These are phyloP conservation scores for Drosophila orena DNA, from an alignment of 1,140 invertebrate species.

Conservation along the genomic window DNA sequence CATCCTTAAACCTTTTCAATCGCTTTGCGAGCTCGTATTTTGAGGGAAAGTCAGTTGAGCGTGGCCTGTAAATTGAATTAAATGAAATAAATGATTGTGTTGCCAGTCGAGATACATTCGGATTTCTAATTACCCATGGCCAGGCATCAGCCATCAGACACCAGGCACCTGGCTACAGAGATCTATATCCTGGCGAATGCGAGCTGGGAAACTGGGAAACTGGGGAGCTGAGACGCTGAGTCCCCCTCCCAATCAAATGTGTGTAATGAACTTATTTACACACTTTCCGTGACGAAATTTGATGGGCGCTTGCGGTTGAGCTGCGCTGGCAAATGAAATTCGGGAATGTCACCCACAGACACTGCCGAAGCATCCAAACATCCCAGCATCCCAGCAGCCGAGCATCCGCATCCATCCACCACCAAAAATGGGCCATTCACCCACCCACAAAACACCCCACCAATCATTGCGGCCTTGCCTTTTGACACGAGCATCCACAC, in stretches of 20 bases:
- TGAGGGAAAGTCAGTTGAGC: constrained; percentile 58
- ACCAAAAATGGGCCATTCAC: constrained; percentile 11
- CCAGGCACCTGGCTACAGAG: constrained; percentile 44
- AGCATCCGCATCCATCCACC: constrained; percentile 13
- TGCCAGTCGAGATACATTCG: constrained; percentile 40
- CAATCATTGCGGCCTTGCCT: constrained; percentile 64
- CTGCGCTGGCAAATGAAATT: constrained; percentile 66
- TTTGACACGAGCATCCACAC: constrained; percentile 60
- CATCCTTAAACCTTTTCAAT: constrained; percentile 39
- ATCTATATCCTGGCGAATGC: background rate
- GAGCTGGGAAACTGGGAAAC: too few species aligned
- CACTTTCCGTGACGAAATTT: constrained; percentile 77
- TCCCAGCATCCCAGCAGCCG: background rate
- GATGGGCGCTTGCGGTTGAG: constrained; percentile 53
- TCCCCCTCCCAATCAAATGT: constrained; percentile 67
- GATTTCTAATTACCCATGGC: constrained; percentile 67
- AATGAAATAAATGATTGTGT: constrained; percentile 72
- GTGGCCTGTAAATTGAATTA: constrained; percentile 69
- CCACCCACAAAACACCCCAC: constrained; percentile 17
- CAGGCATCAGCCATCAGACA: background rate
- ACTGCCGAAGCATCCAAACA: constrained; percentile 33
- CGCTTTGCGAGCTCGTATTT: constrained; percentile 55
- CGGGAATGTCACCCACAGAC: constrained; percentile 75
- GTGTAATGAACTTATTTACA: constrained; percentile 79
- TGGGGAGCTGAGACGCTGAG: background rate